Evolutionary conservation across 2,888 invertebrate genomes (phyloP), one percentile per base, ranked within the genome.

Genomic region (Homarus gammarus): DNA sequence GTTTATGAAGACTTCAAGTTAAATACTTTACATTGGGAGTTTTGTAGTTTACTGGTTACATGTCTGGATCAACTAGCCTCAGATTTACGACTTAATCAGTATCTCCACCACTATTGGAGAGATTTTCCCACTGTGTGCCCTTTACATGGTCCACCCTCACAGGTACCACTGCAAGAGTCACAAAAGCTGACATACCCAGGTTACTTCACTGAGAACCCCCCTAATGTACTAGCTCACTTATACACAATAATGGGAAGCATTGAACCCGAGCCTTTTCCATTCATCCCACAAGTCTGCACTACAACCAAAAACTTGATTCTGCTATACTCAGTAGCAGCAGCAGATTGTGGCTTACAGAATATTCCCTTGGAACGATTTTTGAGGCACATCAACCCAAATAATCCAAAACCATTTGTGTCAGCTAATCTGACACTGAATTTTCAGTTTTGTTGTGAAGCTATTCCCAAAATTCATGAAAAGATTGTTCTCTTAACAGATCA

Each of bases 1-100:
- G 95, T 98, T 0, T 98, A 98, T 93, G 98, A 99, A 94, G 98
- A 98, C 93, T 94, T 97, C 5, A 98, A 98, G 93, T 94, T 98
- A 87, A 97, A 97, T 93, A 95, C 95, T 0, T 94, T 97, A 0
- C 94, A 96, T 92, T 95, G 95, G 77, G 96, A 96, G 87, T 96
- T 96, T 92, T 93, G 97, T 91, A 95, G 95, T 84, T 95, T 96
- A 0, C 93, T 98, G 68, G 96, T 96, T 0, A 93, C 94, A 92
- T 95, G 98, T 88, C 94, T 98, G 56, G 96, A 96, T 93, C 97
- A 96, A 93, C 93, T 98, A 70, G 95, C 97, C 0, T 95, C 95
- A 70, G 98, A 98, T 94, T 95, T 98, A 93, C 95, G 95, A 87
- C 94, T 97, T 86, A 94, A 95, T 0, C 94, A 95, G 40, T 98